Conservation (phyloP, 2,888 invertebrate genomes). For the Polymixis flavicincta region DNA sequence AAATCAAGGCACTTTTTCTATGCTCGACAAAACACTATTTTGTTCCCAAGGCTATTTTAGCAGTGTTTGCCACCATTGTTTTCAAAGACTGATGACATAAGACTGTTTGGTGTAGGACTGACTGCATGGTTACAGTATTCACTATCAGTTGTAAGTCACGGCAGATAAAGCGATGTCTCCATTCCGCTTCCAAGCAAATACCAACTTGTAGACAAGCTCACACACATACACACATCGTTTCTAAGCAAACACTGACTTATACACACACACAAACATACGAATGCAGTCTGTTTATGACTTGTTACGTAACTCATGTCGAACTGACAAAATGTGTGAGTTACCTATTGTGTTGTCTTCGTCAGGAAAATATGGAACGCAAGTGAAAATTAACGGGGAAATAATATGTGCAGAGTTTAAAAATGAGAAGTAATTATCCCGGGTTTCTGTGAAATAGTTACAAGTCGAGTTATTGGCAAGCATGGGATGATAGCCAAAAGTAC, state of each 20-base stretch:
- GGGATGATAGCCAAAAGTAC: neutral
- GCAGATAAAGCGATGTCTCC: slow-evolving; percentile 59
- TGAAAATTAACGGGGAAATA: slow-evolving; percentile 21
- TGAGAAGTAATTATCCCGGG: neutral
- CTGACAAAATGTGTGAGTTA: slow-evolving; percentile 21
- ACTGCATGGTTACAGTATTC: slow-evolving; percentile 46
- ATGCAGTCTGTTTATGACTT: slow-evolving; percentile 13
- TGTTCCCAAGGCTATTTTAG: neutral
- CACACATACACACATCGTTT: slow-evolving; percentile 14
- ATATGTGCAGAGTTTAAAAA: neutral
- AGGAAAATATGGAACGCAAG: neutral
- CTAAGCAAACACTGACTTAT: slow-evolving; percentile 34
- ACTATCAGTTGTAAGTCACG: slow-evolving; percentile 61
- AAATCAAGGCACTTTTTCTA: neutral
- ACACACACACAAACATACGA: neutral
- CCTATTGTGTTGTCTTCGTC: slow-evolving; percentile 19
- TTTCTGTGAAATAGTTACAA: neutral
- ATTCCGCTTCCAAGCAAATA: slow-evolving; percentile 51
- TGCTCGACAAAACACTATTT: neutral
- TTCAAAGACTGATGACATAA: neutral
- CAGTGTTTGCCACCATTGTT: neutral
- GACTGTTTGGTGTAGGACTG: slow-evolving; percentile 5
- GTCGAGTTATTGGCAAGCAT: neutral
- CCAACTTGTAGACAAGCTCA: slow-evolving; percentile 29
- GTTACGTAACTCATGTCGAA: slow-evolving; percentile 35